A percentile compares a stretch with the other conserved stretches of the same genome.
Evolutionary conservation across 2,797 vertebrate genomes (phyloP).

Genomic region (Enteromius treurensis): DNA sequence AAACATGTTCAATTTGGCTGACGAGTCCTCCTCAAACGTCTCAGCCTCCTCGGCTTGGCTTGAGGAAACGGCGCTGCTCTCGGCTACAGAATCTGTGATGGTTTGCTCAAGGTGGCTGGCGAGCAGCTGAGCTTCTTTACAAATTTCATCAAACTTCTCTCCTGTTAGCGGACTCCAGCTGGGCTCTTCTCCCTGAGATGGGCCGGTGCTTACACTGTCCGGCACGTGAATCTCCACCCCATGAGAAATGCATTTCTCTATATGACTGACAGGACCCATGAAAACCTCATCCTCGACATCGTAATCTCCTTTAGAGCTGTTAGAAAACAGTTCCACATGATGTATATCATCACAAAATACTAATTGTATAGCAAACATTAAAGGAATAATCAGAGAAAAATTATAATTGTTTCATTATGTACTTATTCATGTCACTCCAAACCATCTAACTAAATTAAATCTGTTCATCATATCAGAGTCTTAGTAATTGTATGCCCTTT

Average conservation of each 20-base stretch:
- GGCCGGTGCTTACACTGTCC: slow-evolving; percentile 27
- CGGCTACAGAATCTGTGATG: background rate
- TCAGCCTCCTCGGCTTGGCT: slow-evolving; percentile 64
- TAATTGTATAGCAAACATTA: background rate
- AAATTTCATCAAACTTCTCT: slow-evolving; percentile 86
- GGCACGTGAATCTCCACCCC: slow-evolving; percentile 53
- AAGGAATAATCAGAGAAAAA: background rate
- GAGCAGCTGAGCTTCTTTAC: slow-evolving; percentile 85
- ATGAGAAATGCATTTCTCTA: slow-evolving; percentile 78
- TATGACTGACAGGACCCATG: slow-evolving; percentile 78
- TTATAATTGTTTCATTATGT: background rate
- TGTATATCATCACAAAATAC: background rate
- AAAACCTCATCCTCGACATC: slow-evolving; percentile 86
- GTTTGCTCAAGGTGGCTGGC: slow-evolving; percentile 79
- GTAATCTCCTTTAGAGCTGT: slow-evolving; percentile 80
- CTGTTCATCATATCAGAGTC: background rate
- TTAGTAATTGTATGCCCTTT: background rate
- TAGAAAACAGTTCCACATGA: background rate
- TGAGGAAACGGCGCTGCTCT: background rate
- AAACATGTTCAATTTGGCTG: slow-evolving; percentile 78
- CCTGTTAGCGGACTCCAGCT: slow-evolving; percentile 83
- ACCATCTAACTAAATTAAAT: background rate
- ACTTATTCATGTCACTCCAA: background rate
- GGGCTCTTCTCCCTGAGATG: slow-evolving; percentile 29
- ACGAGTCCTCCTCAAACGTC: slow-evolving; percentile 79